Evolutionary conservation across 2,113 vertebrate genomes (phyloP), one percentile per base, ranked within the genome.

Genomic region (Nestor notabilis): DNA sequence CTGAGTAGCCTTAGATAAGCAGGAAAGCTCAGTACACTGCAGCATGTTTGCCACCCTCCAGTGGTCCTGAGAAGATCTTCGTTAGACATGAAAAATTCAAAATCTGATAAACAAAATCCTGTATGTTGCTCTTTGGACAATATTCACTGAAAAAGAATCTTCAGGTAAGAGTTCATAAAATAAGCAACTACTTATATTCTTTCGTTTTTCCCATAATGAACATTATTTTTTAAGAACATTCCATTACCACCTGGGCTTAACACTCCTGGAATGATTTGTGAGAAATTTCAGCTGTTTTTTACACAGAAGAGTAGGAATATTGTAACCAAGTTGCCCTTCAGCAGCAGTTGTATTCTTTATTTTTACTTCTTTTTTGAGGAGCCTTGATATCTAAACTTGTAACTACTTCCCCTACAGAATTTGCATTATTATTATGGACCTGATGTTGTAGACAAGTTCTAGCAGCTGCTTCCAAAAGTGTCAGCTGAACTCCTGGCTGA

Each of bases 281-380:
- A 86, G 70, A 96, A 92, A 82, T 86, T 85, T 92, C 80, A 92
- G 24, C 61, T 84, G 28, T 89, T 93, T 31, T 93, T 86, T 92
- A 61, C 83, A 49, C 52, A 94, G 86, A 87, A 87, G 60, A 66
- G 37, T 79, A 82, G 39, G 24, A 70, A 81, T 47, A 79, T n/a
- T 89, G 71, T 61, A 96, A 97, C 37, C 94, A 86, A 81, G 14
- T 53, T 96, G 65, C 61, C 91, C 86, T 96, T 83, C 61, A 78
- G 84, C 82, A 84, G 52, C 44, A 71, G 44, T 50, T 89, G 37
- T 60, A 63, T 85, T 96, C 29, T 87, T 74, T 93, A 83, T 31
- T 96, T 96, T 84, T 87, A 47, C 90, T 83, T n/a, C 25, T 87
- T 66, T 88, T 91, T 85, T 85, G 6, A 72, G 28, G 24, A 92